A percentile compares a stretch with the other conserved stretches of the same genome.
These are phyloP conservation scores for Sebastes vulpes DNA, from an alignment of 2,797 vertebrate genomes.

Conservation along the genomic window DNA sequence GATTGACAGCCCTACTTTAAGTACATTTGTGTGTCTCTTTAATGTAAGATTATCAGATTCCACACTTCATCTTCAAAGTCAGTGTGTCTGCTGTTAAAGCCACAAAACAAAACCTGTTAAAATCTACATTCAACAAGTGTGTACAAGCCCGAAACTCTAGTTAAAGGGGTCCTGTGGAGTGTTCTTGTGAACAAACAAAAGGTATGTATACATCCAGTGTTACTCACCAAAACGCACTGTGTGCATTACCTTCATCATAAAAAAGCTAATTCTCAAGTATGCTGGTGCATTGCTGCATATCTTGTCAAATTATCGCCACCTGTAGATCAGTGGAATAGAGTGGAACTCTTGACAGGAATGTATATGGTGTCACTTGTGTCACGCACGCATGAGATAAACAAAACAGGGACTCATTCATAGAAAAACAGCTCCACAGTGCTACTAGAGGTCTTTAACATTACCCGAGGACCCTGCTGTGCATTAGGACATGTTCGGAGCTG, in stretches of 20 bases:
- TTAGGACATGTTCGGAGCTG: constrained; percentile 55
- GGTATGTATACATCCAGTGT: background rate
- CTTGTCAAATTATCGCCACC: background rate
- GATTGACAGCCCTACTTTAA: too few relatives aligned
- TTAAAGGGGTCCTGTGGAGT: background rate
- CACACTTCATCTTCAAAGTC: background rate
- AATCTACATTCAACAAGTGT: background rate
- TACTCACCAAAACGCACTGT: background rate
- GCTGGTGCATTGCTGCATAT: background rate
- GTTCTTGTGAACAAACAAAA: background rate
- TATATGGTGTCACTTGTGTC: too few relatives aligned
- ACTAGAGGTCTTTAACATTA: background rate
- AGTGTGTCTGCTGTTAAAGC: background rate
- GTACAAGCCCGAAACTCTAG: constrained; percentile 1
- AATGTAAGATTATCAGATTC: background rate
- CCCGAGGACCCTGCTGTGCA: constrained; percentile 5
- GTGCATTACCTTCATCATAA: background rate
- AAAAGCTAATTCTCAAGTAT: background rate
- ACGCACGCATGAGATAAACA: background rate
- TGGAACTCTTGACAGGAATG: too few relatives aligned
- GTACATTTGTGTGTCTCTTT: background rate
- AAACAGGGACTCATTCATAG: background rate
- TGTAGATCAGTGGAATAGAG: background rate
- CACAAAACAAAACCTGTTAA: background rate
- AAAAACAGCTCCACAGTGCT: background rate